Base-by-base conservation (phyloP, 2,797 vertebrate genomes). In the Enteromius mattozi region DNA sequence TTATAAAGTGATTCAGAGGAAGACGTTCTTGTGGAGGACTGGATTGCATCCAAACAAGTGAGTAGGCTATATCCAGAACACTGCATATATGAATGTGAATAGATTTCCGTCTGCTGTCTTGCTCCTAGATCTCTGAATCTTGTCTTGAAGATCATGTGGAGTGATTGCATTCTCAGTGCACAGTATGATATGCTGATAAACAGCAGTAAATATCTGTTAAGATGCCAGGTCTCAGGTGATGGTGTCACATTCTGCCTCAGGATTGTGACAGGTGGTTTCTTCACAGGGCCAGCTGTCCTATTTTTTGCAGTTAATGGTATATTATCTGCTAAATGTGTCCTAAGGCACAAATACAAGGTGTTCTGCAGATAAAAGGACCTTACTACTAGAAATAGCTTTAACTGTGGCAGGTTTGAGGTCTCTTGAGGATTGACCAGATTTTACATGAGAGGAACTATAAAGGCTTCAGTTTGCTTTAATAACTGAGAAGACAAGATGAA, bases 281-380 rank as follows among this genome's bases (percentile, higher is more conserved):
- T 89, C 86, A 84, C 79, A 87, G 86, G 90, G 87, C 77, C 71
- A 85, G 90, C 85, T 88, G 91, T 89, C 87, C 88, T 89, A 87
- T 91, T 92, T 75, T 75, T 82, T 83, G 65, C 78, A 85, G 72
- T 86, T 90, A 89, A 91, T 89, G 86, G 86, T 87, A 87, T 90
- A 86, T 90, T 76, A 88, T 86, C 83, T 87, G 21, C 75, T 78
- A 78, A 86, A 81, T 78, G 76, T 85, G 85, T 87, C 85, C 74
- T 87, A 75, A 51, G 81, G 86, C 88, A 81, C 63, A 86, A 80
- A 84, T 74, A 66, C 83, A 78, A 76, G 51, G 77, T 80, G 85
- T 54, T 71, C 24, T 19, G 16, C 19, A n/a, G 66, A 82, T 37
- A 59, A 77, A 79, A 78, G 76, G 47, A 86, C 63, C 40, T 79